A percentile compares a stretch with the other conserved stretches of the same genome.
Conservation (phyloP, 2,888 invertebrate genomes). For the Mamestra brassicae region DNA sequence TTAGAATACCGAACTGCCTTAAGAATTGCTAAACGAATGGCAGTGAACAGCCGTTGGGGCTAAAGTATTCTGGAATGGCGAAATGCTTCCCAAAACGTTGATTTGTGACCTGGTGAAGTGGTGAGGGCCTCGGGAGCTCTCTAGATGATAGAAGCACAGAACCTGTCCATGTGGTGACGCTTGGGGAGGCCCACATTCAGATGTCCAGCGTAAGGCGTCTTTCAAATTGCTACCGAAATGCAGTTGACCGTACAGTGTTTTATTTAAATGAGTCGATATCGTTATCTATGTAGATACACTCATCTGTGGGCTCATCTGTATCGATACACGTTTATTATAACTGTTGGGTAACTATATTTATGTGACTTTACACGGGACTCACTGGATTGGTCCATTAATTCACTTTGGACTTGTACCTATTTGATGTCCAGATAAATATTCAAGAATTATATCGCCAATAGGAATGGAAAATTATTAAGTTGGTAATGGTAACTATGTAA, state of each 20-base stretch:
- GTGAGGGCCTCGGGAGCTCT: not conserved
- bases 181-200: not conserved
- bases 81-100: not conserved
- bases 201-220: not conserved
- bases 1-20: too few relatives aligned
- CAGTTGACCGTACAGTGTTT: slow-evolving; percentile 44
- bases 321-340: slow-evolving; percentile 31
- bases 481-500: not conserved
- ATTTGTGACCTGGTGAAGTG: not conserved
- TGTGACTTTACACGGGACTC: slow-evolving; percentile 19
- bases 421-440: slow-evolving; percentile 42
- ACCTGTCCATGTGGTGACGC: not conserved
- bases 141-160: not conserved
- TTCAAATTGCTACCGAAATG: not conserved
- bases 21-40: too few relatives aligned
- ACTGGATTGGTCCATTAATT: slow-evolving; percentile 43
- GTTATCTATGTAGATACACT: slow-evolving; percentile 51
- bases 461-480: slow-evolving; percentile 14
- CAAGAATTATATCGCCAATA: slow-evolving; percentile 30
- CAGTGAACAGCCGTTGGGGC: not conserved
- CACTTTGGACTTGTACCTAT: slow-evolving; percentile 30
- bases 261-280: slow-evolving; percentile 64
- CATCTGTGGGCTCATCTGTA: slow-evolving; percentile 47
- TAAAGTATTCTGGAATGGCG: too few relatives aligned
- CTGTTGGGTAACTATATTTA: slow-evolving; percentile 43